Conservation (phyloP, 1,140 invertebrate species). For the Armadillidium nasatum region DNA sequence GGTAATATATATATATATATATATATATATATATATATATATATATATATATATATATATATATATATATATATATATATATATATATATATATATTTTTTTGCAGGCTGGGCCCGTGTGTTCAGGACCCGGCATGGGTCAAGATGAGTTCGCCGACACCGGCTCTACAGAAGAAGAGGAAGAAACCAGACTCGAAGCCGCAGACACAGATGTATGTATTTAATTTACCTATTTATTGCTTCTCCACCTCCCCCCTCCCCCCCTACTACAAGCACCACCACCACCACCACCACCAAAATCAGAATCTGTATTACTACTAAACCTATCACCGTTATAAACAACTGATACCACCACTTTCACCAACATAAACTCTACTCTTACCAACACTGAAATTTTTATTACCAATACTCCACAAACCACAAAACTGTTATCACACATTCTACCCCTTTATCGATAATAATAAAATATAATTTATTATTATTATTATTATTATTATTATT, state of each 20-base stretch:
- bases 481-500: too few species aligned
- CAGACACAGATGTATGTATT: slow-evolving; percentile 72
- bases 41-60: not conserved
- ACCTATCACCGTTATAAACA: too few species aligned
- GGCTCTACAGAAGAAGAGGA: slow-evolving; percentile 62
- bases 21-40: slow-evolving; percentile 26
- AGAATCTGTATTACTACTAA: too few species aligned
- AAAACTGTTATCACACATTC: too few species aligned
- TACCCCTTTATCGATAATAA: too few species aligned
- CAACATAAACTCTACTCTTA: too few species aligned
- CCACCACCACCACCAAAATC: too few species aligned
- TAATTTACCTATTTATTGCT: not conserved
- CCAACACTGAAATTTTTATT: too few species aligned
- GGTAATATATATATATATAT: not conserved
- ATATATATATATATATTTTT: slow-evolving; percentile 35
- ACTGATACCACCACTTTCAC: too few species aligned
- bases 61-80: not conserved
- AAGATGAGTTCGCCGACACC: slow-evolving; percentile 64
- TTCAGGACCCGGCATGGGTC: slow-evolving; percentile 73
- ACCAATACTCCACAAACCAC: too few species aligned
- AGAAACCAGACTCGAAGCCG: slow-evolving; percentile 74
- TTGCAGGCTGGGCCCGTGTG: slow-evolving; percentile 69
- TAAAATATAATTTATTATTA: too few species aligned
- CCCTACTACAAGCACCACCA: too few species aligned
- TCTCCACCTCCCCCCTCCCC: not conserved